A percentile compares a stretch with the other conserved stretches of the same genome.
These are phyloP conservation scores for Tetrao urogallus DNA, from an alignment of 2,113 vertebrate genomes.

Conservation along the genomic window DNA sequence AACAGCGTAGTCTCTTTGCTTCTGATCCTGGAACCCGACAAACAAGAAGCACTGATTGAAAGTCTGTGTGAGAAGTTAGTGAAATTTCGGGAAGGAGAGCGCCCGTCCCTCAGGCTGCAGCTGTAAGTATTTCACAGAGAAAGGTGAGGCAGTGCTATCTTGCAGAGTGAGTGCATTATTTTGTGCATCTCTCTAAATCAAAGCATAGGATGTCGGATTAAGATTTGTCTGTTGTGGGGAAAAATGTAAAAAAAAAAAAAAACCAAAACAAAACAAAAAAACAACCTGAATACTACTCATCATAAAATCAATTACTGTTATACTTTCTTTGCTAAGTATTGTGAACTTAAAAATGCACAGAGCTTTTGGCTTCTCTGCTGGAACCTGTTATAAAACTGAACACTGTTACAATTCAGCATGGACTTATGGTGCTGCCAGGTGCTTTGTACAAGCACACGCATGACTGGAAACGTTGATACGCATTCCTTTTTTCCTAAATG, in stretches of 20 bases:
- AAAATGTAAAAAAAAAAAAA: too few species aligned
- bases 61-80: conserved; percentile 96
- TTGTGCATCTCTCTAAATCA: not conserved
- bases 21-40: conserved; percentile 95
- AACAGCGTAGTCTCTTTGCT: conserved; percentile 97
- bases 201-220: not conserved
- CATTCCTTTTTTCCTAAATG: not conserved
- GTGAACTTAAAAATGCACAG: not conserved
- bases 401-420: not conserved
- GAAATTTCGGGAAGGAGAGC: conserved; percentile 96
- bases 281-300: not conserved
- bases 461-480: not conserved
- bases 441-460: accelerated
- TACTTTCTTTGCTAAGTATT: not conserved
- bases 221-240: not conserved
- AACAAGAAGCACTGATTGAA: conserved; percentile 94
- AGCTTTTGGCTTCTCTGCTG: not conserved
- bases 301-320: not conserved
- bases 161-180: not conserved
- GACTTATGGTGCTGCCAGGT: not conserved
- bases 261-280: too few species aligned
- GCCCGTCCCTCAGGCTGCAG: conserved; percentile 94
- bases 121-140: conserved; percentile 82
- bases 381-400: not conserved
- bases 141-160: not conserved